Evolutionary conservation across 2,888 invertebrate genomes (phyloP).

Genomic region (Pteria penguin): DNA sequence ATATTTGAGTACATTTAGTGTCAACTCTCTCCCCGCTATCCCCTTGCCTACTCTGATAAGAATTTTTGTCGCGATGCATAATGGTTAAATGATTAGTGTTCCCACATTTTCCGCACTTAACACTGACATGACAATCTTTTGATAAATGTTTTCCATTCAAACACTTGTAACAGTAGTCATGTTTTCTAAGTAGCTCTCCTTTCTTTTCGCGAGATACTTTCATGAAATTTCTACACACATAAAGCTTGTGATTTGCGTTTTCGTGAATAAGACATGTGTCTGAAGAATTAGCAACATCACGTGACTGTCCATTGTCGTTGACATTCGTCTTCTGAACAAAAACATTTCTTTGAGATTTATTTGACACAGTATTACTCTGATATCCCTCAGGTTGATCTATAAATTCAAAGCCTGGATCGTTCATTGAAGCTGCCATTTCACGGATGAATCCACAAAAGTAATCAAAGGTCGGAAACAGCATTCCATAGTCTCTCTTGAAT

Average conservation of each 20-base stretch:
- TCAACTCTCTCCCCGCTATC: background rate
- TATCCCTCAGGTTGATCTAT: background rate
- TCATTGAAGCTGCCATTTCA: background rate
- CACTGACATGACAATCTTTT: background rate
- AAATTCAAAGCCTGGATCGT: background rate
- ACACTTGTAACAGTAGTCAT: conserved; percentile 29
- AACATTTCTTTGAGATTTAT: background rate
- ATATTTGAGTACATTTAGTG: background rate
- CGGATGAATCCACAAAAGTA: background rate
- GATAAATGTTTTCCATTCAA: background rate
- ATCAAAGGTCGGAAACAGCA: background rate
- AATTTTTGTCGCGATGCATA: background rate
- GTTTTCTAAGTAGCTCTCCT: conserved; percentile 7
- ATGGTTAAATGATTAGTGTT: background rate
- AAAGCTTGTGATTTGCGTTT: background rate
- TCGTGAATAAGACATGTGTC: background rate
- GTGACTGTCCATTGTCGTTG: background rate
- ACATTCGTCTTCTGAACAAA: background rate
- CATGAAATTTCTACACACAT: background rate
- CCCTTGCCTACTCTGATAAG: background rate
- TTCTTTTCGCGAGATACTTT: background rate
- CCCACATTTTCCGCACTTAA: background rate
- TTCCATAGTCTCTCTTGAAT: background rate
- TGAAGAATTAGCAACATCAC: background rate
- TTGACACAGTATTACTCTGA: background rate